Evolutionary conservation across 2,888 invertebrate genomes (phyloP).

Genomic region (Tetrapedia diversipes): DNA sequence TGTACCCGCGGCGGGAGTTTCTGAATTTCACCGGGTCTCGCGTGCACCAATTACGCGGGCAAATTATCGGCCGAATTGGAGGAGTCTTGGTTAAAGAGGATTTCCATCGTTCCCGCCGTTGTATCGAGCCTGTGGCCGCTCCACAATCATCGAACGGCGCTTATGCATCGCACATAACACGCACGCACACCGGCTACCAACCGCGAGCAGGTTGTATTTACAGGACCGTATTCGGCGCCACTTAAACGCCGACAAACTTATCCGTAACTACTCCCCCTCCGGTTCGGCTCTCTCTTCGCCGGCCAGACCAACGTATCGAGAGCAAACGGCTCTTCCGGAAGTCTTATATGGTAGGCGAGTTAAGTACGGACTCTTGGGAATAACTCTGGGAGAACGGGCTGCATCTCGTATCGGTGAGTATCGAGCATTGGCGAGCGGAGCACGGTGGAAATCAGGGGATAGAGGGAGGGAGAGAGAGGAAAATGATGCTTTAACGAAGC

Average conservation of each 20-base stretch:
- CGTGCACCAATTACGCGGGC: conserved; percentile 39
- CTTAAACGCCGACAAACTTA: conserved; percentile 68
- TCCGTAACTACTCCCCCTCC: conserved; percentile 61
- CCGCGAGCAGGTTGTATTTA: conserved; percentile 63
- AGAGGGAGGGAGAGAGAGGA: too few relatives aligned
- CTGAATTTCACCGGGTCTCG: conserved; percentile 16
- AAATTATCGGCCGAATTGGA: conserved; percentile 45
- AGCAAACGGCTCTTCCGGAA: conserved; percentile 69
- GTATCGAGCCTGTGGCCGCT: conserved; percentile 5
- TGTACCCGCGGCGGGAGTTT: background rate
- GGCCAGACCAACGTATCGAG: conserved; percentile 62
- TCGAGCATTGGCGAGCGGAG: conserved; percentile 23
- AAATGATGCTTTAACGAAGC: conserved; percentile 71
- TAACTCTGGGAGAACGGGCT: conserved; percentile 59
- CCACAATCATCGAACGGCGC: conserved; percentile 14
- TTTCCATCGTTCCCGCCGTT: conserved; percentile 31
- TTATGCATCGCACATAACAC: conserved; percentile 1
- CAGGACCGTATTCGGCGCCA: conserved; percentile 68
- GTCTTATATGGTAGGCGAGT: conserved; percentile 66
- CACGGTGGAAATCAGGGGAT: conserved; percentile 56
- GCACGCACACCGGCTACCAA: background rate
- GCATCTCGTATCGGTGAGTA: conserved; percentile 24
- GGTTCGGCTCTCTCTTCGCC: conserved; percentile 58
- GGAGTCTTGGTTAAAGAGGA: conserved; percentile 20
- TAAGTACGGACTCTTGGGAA: conserved; percentile 57